Evolutionary conservation across 2,888 invertebrate species (phyloP).

Genomic region (Macroteleia sp.): DNA sequence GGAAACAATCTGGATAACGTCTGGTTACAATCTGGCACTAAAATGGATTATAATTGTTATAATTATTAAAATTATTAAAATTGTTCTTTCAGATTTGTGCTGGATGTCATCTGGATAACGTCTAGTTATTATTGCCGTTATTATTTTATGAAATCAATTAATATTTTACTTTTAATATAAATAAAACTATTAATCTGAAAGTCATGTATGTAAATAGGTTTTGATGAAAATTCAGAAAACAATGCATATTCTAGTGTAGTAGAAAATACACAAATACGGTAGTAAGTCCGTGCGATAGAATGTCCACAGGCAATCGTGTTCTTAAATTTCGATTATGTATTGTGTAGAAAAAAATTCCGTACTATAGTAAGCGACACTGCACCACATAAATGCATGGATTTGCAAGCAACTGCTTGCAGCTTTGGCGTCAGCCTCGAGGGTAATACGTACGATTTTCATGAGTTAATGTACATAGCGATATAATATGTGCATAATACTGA

Average conservation of each 20-base stretch:
- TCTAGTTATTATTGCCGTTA: too few relatives aligned
- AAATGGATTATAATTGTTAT: too few relatives aligned
- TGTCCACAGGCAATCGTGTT: conserved; percentile 27
- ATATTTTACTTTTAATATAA: too few relatives aligned
- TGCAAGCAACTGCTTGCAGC: conserved; percentile 41
- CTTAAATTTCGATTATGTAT: conserved; percentile 42
- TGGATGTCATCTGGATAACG: too few relatives aligned
- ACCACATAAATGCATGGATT: conserved; percentile 41
- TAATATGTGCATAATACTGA: conserved; percentile 52
- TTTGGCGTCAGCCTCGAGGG: conserved; percentile 25
- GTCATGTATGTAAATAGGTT: too few relatives aligned
- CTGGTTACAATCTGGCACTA: too few relatives aligned
- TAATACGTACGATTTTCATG: conserved; percentile 52
- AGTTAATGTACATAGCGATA: conserved; percentile 52
- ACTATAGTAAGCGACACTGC: conserved; percentile 7
- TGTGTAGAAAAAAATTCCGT: conserved; percentile 15
- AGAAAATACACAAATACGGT: neutral
- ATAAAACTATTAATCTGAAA: too few relatives aligned
- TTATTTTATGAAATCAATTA: too few relatives aligned
- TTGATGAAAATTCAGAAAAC: neutral
- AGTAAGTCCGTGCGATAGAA: neutral
- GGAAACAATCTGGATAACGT: too few relatives aligned
- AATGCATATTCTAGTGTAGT: neutral
- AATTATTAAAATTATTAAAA: too few relatives aligned
- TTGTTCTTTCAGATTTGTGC: too few relatives aligned